A percentile compares a stretch with the other conserved stretches of the same genome.
phyloP scores from a whole-genome alignment of 1,140 invertebrate species.

The Aphelinus atriplicis region DNA sequence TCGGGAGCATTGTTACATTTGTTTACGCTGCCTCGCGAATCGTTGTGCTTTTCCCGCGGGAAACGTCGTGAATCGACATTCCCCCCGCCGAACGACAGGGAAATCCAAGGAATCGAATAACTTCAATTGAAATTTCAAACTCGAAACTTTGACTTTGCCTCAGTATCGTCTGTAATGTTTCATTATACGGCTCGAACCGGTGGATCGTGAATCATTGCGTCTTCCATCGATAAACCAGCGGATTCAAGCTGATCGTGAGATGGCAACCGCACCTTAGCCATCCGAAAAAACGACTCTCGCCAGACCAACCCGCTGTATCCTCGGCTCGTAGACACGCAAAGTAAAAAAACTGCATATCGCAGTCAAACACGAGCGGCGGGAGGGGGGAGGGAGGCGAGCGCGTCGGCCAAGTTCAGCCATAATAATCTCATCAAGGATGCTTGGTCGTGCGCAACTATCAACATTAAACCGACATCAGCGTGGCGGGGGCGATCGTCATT shows the following conservation, averaged over 20 bases:
- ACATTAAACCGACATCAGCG: slow-evolving; percentile 13
- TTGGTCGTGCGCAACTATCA: neutral
- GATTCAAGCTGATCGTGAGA: no score
- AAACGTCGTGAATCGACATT: neutral
- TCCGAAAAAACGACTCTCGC: no score
- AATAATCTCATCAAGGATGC: slow-evolving; percentile 10
- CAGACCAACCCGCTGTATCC: no score
- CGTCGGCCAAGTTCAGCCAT: neutral
- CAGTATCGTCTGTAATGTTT: no score
- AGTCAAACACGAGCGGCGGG: no score
- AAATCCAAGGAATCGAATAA: slow-evolving; percentile 13
- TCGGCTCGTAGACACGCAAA: no score
- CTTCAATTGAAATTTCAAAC: slow-evolving; percentile 1
- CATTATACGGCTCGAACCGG: no score
- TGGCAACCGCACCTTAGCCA: no score
- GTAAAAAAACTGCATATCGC: no score
- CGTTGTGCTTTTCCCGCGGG: no score
- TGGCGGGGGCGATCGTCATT: slow-evolving; percentile 27
- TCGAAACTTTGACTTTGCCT: neutral
- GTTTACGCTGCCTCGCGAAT: neutral
- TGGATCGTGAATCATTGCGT: no score
- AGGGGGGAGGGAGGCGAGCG: neutral
- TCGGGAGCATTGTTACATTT: slow-evolving; percentile 15
- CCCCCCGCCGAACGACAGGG: neutral
- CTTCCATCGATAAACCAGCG: no score